These are phyloP conservation scores for Pandemis cinnamomeana DNA, from an alignment of 2,888 invertebrate species.

Conservation along the genomic window DNA sequence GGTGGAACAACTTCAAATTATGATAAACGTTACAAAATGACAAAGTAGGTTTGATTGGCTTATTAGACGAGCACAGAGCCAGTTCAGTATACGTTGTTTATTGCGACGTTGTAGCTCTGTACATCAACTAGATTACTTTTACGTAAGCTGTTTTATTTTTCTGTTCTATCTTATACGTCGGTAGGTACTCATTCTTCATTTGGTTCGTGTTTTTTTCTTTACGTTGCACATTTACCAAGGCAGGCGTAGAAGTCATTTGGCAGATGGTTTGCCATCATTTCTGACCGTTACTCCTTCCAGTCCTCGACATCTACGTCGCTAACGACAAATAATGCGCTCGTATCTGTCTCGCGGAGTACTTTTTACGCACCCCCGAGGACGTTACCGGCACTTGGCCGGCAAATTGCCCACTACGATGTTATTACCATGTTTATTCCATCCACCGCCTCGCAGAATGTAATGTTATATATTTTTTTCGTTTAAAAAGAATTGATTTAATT, in stretches of 20 bases:
- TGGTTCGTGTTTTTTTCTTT: conserved; percentile 4
- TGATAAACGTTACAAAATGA: conserved; percentile 27
- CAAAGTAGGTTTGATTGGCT: conserved; percentile 14
- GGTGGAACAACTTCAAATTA: conserved; percentile 10
- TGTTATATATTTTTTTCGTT: no score
- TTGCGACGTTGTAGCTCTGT: neutral
- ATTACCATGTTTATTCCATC: conserved; percentile 44
- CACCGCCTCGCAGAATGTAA: neutral
- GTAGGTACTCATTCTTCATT: conserved; percentile 8
- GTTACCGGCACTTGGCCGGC: conserved; percentile 47
- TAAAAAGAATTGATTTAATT: no score
- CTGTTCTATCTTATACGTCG: conserved; percentile 1
- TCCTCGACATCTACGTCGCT: conserved; percentile 35
- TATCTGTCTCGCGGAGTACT: conserved; percentile 58
- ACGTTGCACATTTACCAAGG: conserved; percentile 13
- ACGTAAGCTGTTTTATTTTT: conserved; percentile 30
- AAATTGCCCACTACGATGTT: conserved; percentile 50
- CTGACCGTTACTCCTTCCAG: conserved; percentile 25
- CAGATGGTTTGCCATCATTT: conserved; percentile 11
- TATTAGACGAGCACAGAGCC: conserved; percentile 17
- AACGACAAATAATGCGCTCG: conserved; percentile 51
- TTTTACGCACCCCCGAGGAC: conserved; percentile 58
- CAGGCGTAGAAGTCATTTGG: conserved; percentile 8
- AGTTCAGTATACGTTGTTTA: conserved; percentile 3
- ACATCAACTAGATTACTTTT: conserved; percentile 8